These are phyloP conservation scores for Pristionchus fissidentatus DNA, from an alignment of 2,888 invertebrate genomes.

Conservation along the genomic window DNA sequence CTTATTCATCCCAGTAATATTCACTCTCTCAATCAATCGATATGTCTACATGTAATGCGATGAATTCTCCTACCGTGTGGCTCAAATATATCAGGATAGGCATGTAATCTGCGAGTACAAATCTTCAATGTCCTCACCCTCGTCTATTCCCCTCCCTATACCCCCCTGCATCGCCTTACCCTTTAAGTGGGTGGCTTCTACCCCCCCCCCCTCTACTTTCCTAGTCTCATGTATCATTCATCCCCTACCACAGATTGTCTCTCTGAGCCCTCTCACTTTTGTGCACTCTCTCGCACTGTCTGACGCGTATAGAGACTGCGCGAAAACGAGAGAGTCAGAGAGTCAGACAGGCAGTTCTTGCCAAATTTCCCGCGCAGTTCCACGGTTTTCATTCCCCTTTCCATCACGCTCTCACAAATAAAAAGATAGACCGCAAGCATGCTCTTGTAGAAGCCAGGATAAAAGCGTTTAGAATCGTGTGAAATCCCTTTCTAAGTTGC, in stretches of 20 bases:
- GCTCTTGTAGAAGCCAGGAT: too few relatives aligned
- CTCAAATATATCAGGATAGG: too few relatives aligned
- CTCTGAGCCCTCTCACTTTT: not conserved
- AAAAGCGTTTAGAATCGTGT: too few relatives aligned
- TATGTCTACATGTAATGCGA: too few relatives aligned
- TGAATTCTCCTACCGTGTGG: too few relatives aligned
- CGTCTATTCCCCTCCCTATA: not conserved
- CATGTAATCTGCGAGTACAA: too few relatives aligned
- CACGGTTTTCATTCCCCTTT: not conserved
- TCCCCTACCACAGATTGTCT: not conserved
- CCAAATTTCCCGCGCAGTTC: not conserved
- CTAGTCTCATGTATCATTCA: conserved; percentile 29
- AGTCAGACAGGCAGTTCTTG: not conserved
- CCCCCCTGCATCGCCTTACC: conserved; percentile 26
- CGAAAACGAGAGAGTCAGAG: not conserved
- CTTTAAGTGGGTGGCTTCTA: conserved; percentile 27
- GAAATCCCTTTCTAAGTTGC: too few relatives aligned
- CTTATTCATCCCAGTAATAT: too few relatives aligned
- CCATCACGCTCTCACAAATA: not conserved
- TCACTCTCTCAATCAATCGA: too few relatives aligned
- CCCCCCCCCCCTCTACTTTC: not conserved
- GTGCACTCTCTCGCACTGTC: not conserved
- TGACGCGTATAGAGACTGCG: not conserved
- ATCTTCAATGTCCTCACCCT: not conserved
- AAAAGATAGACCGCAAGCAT: not conserved